Evolutionary conservation across 92 coral and sea anemone species (phyloP).

Genomic region (Epizoanthus illoricatus): DNA sequence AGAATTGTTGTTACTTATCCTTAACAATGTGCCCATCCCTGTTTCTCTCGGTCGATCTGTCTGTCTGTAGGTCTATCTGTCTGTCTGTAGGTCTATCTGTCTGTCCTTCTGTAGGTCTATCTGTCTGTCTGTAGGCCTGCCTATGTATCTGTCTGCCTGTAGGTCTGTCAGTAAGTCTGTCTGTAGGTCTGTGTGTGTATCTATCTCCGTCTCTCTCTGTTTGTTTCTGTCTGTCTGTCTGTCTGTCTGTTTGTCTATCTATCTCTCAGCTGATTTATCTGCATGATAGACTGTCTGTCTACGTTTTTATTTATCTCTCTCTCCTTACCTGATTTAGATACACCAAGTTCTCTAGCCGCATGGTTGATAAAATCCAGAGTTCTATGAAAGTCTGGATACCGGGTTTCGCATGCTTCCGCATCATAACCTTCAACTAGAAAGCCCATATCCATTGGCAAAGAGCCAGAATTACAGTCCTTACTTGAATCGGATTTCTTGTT

Average conservation of each 20-base stretch:
- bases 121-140: not conserved
- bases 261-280: too few relatives aligned
- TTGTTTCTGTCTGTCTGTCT: not conserved
- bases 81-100: not conserved
- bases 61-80: not conserved
- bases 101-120: not conserved
- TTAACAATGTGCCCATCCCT: not conserved
- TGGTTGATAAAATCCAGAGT: constrained; percentile 2
- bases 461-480: not conserved
- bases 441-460: constrained; percentile 21
- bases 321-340: constrained; percentile 18
- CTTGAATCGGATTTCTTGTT: constrained; percentile 9
- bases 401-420: constrained; percentile 7
- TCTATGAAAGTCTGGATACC: constrained; percentile 24
- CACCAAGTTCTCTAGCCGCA: constrained; percentile 1
- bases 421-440: constrained; percentile 27
- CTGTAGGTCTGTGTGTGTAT: not conserved
- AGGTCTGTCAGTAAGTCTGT: not conserved
- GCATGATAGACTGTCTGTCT: not conserved
- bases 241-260: not conserved
- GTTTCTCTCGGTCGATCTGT: not conserved
- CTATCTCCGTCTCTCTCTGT: not conserved
- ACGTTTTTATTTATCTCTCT: not conserved
- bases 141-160: not conserved
- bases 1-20: too few relatives aligned